phyloP scores from a whole-genome alignment of 2,888 invertebrate genomes.

The Parnassius apollo region DNA sequence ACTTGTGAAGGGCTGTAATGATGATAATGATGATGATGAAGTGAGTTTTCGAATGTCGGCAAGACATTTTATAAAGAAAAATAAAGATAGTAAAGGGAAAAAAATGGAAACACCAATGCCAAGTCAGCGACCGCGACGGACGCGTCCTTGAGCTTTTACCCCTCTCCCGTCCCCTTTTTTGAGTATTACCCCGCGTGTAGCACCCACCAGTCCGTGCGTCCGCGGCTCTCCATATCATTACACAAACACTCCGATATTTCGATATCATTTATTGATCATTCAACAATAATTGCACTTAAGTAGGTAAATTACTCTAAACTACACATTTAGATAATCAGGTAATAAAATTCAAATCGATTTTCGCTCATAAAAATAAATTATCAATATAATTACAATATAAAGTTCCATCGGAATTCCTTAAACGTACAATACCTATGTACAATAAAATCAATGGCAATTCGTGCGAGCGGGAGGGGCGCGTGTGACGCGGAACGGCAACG shows the following conservation, averaged over 20 bases:
- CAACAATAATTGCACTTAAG: constrained; percentile 70
- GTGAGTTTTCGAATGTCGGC: too few relatives aligned
- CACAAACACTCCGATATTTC: constrained; percentile 32
- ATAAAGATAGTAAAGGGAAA: background rate
- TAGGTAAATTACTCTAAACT: constrained; percentile 58
- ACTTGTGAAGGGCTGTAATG: too few relatives aligned
- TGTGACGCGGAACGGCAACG: constrained; percentile 35
- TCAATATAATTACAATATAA: constrained; percentile 47
- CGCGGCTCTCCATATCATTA: constrained; percentile 14
- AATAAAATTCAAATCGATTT: constrained; percentile 55
- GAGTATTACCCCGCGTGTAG: background rate
- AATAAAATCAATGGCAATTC: constrained; percentile 39
- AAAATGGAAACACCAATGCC: background rate
- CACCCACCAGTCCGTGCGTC: constrained; percentile 7
- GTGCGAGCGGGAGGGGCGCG: constrained; percentile 6
- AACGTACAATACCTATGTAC: constrained; percentile 39
- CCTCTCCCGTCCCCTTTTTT: background rate
- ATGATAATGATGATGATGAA: too few relatives aligned
- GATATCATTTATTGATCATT: constrained; percentile 59
- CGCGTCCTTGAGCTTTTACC: constrained; percentile 16
- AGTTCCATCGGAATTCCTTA: constrained; percentile 43
- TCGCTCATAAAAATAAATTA: constrained; percentile 36
- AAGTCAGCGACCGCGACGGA: constrained; percentile 11
- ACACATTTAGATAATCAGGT: constrained; percentile 70
- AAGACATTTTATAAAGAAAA: too few relatives aligned